phyloP scores from a whole-genome alignment of 2,888 invertebrate genomes.

The Rhabditoides inermis region DNA sequence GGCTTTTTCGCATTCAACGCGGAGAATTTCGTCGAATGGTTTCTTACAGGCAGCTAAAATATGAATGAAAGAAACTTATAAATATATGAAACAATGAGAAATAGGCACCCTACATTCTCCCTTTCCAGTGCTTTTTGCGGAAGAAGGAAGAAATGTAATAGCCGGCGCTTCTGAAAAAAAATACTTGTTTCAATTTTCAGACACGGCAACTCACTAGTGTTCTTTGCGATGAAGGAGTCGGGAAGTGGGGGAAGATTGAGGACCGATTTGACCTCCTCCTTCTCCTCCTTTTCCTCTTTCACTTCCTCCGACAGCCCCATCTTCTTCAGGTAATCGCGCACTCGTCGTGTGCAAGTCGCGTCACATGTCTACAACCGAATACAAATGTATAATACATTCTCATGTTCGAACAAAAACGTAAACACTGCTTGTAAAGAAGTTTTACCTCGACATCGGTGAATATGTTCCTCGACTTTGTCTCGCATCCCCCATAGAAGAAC shows the following conservation, averaged over 20 bases:
- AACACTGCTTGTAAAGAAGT: not conserved
- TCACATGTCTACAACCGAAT: slow-evolving; percentile 14
- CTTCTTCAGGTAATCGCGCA: not conserved
- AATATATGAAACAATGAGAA: no score
- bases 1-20: slow-evolving; percentile 26
- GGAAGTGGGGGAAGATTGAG: no score
- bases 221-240: no score
- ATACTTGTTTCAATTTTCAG: no score
- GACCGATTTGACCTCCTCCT: no score
- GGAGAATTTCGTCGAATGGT: slow-evolving; percentile 19
- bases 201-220: no score
- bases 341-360: slow-evolving; percentile 15
- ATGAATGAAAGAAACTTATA: no score
- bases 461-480: slow-evolving; percentile 20
- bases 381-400: not conserved
- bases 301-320: not conserved
- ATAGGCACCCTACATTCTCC: no score
- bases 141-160: no score
- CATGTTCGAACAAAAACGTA: not conserved
- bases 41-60: no score
- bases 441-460: slow-evolving; percentile 21
- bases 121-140: no score
- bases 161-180: no score
- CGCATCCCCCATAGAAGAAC: slow-evolving; percentile 35
- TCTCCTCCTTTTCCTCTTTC: slow-evolving; percentile 1